Percentiles rank a stretch among this genome's conserved stretches.
These are phyloP conservation scores for Pycnonotus jocosus DNA, from an alignment of 2,113 vertebrate genomes.

Conservation along the genomic window DNA sequence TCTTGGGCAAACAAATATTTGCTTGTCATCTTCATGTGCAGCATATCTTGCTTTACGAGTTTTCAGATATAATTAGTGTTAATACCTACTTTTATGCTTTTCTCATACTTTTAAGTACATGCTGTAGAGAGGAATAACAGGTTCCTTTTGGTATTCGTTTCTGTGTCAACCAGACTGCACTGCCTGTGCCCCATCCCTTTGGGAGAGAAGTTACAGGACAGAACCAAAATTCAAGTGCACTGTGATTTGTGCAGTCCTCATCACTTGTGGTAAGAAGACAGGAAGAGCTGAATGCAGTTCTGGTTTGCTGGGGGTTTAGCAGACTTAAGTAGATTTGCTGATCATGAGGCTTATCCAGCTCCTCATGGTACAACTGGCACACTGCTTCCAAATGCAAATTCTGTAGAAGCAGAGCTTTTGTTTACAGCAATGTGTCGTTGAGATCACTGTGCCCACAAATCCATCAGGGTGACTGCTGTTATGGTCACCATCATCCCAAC, in stretches of 20 bases:
- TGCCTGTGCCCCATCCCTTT: background rate
- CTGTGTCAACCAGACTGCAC: background rate
- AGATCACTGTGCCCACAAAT: background rate
- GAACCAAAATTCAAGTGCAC: background rate
- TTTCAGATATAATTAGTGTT: background rate
- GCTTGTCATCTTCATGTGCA: background rate
- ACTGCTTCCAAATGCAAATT: background rate
- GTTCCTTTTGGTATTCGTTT: background rate
- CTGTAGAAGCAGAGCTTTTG: background rate
- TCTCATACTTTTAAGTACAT: background rate
- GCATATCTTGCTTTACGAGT: background rate
- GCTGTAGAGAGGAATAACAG: background rate
- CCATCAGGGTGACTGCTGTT: background rate
- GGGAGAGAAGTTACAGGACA: background rate
- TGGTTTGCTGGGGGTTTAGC: background rate
- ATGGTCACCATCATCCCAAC: accelerated
- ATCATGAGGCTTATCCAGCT: background rate
- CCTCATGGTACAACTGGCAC: background rate
- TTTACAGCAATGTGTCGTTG: accelerated
- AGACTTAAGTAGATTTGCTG: background rate
- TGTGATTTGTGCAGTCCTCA: background rate
- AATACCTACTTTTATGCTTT: background rate
- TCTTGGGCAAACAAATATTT: background rate
- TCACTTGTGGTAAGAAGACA: background rate
- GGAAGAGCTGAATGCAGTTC: background rate